Conservation (phyloP, 2,888 invertebrate genomes). For the Aethes cnicana region DNA sequence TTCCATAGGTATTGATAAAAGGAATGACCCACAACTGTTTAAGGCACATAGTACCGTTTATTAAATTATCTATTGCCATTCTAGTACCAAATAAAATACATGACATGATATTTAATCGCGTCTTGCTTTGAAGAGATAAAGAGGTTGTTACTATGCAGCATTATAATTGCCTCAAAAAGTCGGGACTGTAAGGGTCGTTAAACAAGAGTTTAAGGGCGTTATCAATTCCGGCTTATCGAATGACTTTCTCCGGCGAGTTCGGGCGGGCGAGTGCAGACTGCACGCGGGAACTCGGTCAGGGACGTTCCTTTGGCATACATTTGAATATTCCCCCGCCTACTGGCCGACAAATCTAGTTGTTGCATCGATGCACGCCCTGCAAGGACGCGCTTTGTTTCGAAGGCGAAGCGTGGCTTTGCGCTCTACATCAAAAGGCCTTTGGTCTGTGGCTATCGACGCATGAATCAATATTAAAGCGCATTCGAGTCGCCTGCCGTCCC, state of each 20-base stretch:
- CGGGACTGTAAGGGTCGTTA: conserved; percentile 13
- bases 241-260: conserved; percentile 17
- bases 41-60: no score
- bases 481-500: not conserved
- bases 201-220: conserved; percentile 14
- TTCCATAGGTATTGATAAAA: no score
- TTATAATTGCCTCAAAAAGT: not conserved
- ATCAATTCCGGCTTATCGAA: conserved; percentile 29
- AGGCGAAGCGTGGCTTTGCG: not conserved
- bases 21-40: no score
- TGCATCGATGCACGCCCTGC: conserved; percentile 38
- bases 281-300: conserved; percentile 64
- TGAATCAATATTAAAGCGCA: conserved; percentile 4
- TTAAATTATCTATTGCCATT: no score
- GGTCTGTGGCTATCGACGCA: conserved; percentile 2
- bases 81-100: no score
- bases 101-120: no score
- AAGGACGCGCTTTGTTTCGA: conserved; percentile 2
- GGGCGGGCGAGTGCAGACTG: conserved; percentile 41
- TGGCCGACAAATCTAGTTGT: conserved; percentile 33
- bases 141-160: no score
- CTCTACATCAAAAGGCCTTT: conserved; percentile 1
- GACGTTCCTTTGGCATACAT: conserved; percentile 52
- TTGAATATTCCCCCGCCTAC: conserved; percentile 42
- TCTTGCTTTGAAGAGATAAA: no score